phyloP scores from a whole-genome alignment of 2,888 invertebrate genomes.

The Oscheius onirici region DNA sequence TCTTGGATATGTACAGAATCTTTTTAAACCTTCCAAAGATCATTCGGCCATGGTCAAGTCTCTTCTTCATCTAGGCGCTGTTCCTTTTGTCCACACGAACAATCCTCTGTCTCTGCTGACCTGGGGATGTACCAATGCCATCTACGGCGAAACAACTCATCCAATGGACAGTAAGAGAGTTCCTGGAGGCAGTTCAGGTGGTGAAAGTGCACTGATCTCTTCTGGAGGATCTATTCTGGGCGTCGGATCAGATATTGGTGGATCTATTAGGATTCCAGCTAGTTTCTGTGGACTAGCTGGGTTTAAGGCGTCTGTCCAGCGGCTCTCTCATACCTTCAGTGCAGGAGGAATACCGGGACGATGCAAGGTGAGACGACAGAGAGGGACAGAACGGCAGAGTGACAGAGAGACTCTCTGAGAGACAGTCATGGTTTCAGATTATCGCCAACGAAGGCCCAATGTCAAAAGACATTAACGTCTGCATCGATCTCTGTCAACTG shows the following conservation, averaged over 20 bases:
- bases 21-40: slow-evolving; percentile 58
- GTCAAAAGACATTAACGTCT: slow-evolving; percentile 51
- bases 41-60: slow-evolving; percentile 48
- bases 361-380: slow-evolving; percentile 36
- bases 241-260: slow-evolving; percentile 74
- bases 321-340: slow-evolving; percentile 7
- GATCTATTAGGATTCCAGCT: slow-evolving; percentile 74
- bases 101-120: slow-evolving; percentile 71
- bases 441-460: slow-evolving; percentile 65
- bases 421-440: no score
- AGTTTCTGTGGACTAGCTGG: slow-evolving; percentile 73
- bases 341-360: slow-evolving; percentile 57
- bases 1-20: slow-evolving; percentile 64
- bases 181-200: slow-evolving; percentile 75
- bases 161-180: slow-evolving; percentile 31
- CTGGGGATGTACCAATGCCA: slow-evolving; percentile 71
- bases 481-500: slow-evolving; percentile 44
- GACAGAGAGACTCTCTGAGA: no score
- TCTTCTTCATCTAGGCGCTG: slow-evolving; percentile 71
- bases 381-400: no score
- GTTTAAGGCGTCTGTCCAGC: slow-evolving; percentile 37
- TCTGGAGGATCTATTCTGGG: slow-evolving; percentile 74
- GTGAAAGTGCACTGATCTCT: slow-evolving; percentile 74
- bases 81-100: slow-evolving; percentile 75
- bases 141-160: slow-evolving; percentile 69